phyloP scores from a whole-genome alignment of 1,140 invertebrate species.

The Drosophila sulfurigaster region DNA sequence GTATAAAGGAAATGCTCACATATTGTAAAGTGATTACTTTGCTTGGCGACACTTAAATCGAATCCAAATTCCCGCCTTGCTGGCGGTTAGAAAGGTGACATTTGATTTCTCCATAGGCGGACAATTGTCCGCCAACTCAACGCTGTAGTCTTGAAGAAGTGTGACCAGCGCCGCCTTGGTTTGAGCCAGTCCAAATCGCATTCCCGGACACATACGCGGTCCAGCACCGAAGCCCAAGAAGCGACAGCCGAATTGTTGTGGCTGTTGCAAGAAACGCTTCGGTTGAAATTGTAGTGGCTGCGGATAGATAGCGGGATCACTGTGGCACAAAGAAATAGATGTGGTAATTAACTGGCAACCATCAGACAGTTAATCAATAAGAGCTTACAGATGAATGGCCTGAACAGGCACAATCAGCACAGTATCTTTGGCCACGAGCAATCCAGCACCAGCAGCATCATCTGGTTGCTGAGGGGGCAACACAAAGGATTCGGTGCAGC shows the following conservation, averaged over 20 bases:
- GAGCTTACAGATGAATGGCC: slow-evolving; percentile 65
- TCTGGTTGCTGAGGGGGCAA: slow-evolving; percentile 37
- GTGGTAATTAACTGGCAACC: neutral
- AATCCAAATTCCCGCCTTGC: slow-evolving; percentile 58
- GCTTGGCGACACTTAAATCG: slow-evolving; percentile 25
- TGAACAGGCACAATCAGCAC: slow-evolving; percentile 63
- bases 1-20: too few species aligned
- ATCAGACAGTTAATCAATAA: neutral
- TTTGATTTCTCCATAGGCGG: slow-evolving; percentile 45
- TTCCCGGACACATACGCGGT: slow-evolving; percentile 90
- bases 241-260: slow-evolving; percentile 85
- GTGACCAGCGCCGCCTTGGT: slow-evolving; percentile 85
- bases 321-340: slow-evolving; percentile 77
- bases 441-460: slow-evolving; percentile 6
- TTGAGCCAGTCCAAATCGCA: slow-evolving; percentile 85
- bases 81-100: slow-evolving; percentile 59
- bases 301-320: slow-evolving; percentile 87
- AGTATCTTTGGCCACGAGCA: slow-evolving; percentile 38
- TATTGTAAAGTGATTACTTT: neutral
- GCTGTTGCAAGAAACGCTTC: slow-evolving; percentile 87
- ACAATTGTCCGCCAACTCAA: slow-evolving; percentile 14
- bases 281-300: slow-evolving; percentile 87
- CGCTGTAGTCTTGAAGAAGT: slow-evolving; percentile 45
- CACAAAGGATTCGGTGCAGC: slow-evolving; percentile 58
- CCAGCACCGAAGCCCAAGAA: slow-evolving; percentile 91